Base-by-base conservation (phyloP, 2,888 invertebrate species). In the Standfussiana lucernea region DNA sequence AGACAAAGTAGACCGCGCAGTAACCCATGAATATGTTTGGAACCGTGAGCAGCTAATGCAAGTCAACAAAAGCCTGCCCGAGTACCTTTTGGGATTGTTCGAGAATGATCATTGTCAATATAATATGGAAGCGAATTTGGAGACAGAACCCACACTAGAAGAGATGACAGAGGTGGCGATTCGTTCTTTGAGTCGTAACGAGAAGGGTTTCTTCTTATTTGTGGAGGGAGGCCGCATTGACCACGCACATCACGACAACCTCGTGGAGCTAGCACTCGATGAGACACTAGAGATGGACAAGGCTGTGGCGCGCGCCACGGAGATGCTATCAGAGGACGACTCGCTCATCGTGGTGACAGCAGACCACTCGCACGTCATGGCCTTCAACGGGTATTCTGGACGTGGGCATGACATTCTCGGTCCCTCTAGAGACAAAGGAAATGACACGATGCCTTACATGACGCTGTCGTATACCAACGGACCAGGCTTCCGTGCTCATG, bases 341-440 rank as follows among this genome's bases (percentile, higher is more conserved):
- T 98, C 98, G 0, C 95, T 99, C 53, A 97, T 98, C 28, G 97
- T 98, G 47, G 98, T 98, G 18, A 98, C 98, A 0, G 96, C 98
- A 0, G 98, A 98, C 94, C 98, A 98, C 92, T 97, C 98, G 0
- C 98, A 98, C 92, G 97, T 97, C 1, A 97, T 98, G 97, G 95
- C 97, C 32, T 96, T 97, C 85, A 97, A 97, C 70, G 98, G 98
- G 0, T 98, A 98, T 93, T 96, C 98, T 8, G 92, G 92, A n/a
- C 96, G 98, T 11, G 95, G 95, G 15, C 80, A 84, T 45, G 90
- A 92, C 75, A 92, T 95, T 65, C 90, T 93, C 6, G 87, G 87
- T 8, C 70, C 84, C 2, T 82, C 84, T 15, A 45, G 72, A n/a
- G 64, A 76, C 11, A 0, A 18, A 7, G 87, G 75, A 6, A 2